Base-by-base conservation (phyloP, 2,797 vertebrate genomes). In the Bovichtus variegatus region DNA sequence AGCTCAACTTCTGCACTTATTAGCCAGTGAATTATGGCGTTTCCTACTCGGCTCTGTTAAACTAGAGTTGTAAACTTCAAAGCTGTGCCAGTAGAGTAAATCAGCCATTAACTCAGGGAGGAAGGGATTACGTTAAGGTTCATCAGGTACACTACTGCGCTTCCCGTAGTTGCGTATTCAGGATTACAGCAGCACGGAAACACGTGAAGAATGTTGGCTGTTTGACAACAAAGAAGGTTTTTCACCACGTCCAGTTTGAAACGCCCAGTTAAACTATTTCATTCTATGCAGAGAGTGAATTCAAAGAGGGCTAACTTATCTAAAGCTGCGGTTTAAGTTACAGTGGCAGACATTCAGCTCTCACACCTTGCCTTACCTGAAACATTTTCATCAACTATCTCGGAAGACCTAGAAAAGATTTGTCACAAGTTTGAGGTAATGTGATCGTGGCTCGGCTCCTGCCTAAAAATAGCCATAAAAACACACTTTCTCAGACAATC, bases 141-240 rank as follows among this genome's bases (percentile, higher is more conserved):
- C 89, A 87, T 75, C 89, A 87, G 89, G 86, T 93, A 81, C 92
- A 87, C 74, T 43, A 65, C 62, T 64, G 58, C 54, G 82, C 72
- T 82, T 91, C 89, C 88, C 91, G 84, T 83, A 80, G 75, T 47
- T 51, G 67, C 83, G 81, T 82, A 77, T 88, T 90, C 85, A 73
- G 71, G 67, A 66, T 93, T 91, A 89, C 92, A 89, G 83, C 85
- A 90, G 84, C 86, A 83, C 44, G 27, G 81, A 89, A 91, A 87
- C 85, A 94, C 94, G 89, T 63, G 18, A 82, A 74, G 93, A 95
- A 95, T 95, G 90, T 91, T 90, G 90, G 92, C 90, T 59, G 74
- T 83, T 86, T 88, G 87, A 90, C 89, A 91, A 76, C 73, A 25
- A 71, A 74, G 78, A 77, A 54, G 9, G 63, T 69, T 80, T 74